Percentiles rank a stretch among this genome's conserved stretches.
phyloP scores from a whole-genome alignment of 2,888 invertebrate genomes.

The Chrysomela aeneicollis region DNA sequence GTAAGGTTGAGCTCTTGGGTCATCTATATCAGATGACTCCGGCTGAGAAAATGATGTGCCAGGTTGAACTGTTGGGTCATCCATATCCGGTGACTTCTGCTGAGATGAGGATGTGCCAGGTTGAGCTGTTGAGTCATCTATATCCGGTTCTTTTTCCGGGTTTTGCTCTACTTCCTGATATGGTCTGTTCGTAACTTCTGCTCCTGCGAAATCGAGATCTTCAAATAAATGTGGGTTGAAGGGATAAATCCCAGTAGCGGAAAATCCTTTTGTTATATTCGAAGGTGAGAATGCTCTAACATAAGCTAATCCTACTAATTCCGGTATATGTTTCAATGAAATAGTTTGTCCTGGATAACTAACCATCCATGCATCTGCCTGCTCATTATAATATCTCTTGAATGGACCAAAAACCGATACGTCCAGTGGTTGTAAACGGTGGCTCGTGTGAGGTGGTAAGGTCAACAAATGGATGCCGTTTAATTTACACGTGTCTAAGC shows the following conservation, averaged over 20 bases:
- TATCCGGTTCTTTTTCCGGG: constrained; percentile 22
- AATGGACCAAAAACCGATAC: constrained; percentile 27
- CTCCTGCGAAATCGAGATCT: constrained; percentile 30
- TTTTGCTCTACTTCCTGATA: constrained; percentile 23
- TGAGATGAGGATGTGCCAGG: not conserved
- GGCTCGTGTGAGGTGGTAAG: too few species aligned
- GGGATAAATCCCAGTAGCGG: constrained; percentile 31
- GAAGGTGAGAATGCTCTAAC: constrained; percentile 22
- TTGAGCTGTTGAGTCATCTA: constrained; percentile 23
- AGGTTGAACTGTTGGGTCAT: constrained; percentile 3
- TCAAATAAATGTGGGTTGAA: constrained; percentile 33
- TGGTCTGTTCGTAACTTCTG: constrained; percentile 32
- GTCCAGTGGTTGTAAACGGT: constrained; percentile 28
- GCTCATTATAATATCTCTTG: constrained; percentile 5
- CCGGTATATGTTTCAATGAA: constrained; percentile 21
- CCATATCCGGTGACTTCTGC: constrained; percentile 45
- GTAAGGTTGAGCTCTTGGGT: not conserved
- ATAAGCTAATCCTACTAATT: constrained; percentile 28
- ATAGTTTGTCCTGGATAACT: constrained; percentile 28
- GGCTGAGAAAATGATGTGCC: constrained; percentile 8
- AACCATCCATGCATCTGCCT: constrained; percentile 25
- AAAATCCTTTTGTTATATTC: not conserved
- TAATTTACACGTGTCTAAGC: too few species aligned
- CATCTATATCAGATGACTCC: constrained; percentile 7
- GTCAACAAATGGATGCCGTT: too few species aligned